Evolutionary conservation across 2,888 invertebrate species (phyloP), one percentile per base, ranked within the genome.

Genomic region (Amphipyra tragopoginis): DNA sequence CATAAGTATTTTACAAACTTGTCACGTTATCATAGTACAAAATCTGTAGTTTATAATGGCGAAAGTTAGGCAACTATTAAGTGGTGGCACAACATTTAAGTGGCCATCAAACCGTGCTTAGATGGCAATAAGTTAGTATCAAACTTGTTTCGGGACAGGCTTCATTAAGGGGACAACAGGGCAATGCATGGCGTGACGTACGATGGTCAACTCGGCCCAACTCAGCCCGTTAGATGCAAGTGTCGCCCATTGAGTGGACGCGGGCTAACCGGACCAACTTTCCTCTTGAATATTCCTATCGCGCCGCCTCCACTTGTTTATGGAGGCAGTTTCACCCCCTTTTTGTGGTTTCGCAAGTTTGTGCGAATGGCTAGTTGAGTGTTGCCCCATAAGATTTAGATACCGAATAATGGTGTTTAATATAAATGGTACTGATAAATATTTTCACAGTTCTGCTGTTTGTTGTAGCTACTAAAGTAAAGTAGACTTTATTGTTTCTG

Each of bases 271-370:
- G 81, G 83, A 77, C 80, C 67, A 94, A 94, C 90, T 94, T 94
- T 92, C 87, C 93, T 90, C 89, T 89, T 93, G 93, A 93, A 93
- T 94, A 94, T 93, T 93, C 92, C 86, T 75, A 80, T 75, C 88
- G 86, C 85, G 86, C 82, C 79, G 70, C 80, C 58, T 75, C 79
- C 81, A 83, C 88, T 91, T 92, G 92, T 93, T 93, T 93, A 93
- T 92, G 89, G 88, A 84, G 83, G 71, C 80, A 85, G 86, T 84
- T 81, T 90, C 81, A 81, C 80, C 86, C 84, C 80, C 83, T 88
- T 87, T 90, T 88, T 90, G 92, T 84, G 92, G 92, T 83, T 81
- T 84, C 81, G 70, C 83, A 90, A 94, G 88, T 93, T 93, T 82
- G 83, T 84, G 85, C 75, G 82, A 87, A 86, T 86, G 89, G 85